Evolutionary conservation across 2,797 vertebrate species (phyloP), one percentile per base, ranked within the genome.

Genomic region (Bryconaethiops microstoma): DNA sequence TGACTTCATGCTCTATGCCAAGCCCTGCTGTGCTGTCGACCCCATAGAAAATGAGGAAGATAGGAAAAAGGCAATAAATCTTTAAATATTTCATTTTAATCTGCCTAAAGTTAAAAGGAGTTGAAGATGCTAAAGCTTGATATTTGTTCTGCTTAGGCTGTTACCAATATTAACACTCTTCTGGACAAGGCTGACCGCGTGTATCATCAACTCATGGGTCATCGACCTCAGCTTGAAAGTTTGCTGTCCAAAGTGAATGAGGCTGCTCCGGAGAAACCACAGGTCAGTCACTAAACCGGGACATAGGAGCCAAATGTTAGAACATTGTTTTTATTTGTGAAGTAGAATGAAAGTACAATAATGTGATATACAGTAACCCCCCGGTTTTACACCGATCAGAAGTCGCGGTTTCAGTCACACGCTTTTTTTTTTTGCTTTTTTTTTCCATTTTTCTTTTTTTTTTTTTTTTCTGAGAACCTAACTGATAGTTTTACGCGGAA

Each of bases 31-130:
- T 16, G 98, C 98, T 0, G 98, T 99, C 90, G 98, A 99, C 87
- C 98, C 98, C 73, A 99, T 99, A 7, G 98, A 99, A 86, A 99
- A 99, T 2, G 98, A 99, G 84, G 98, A 99, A 89, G 97, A 99
- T 86, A 91, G 97, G 74, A 99, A 99, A 92, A 99, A 99, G 94
- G 98, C 96, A 76, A 70, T 16, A 29, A 39, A 23, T 1, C 48
- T 55, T 71, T 7, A 52, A 42, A 42, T 71, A 12, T 1, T 5
- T 19, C 1, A 8, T 52, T 42, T 17, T 55, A 35, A 14, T 52
- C n/a, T 59, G n/a, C 39, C 12, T 77, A 23, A 48, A 73, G 21
- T 7, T 14, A 5, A 70, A 42, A 35, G 69, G 21, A 42, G 6
- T 0, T 52, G 12, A 16, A 9, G 13, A 13, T 29, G 52, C 21